These are phyloP conservation scores for Oscheius sp. DNA, from an alignment of 1,140 invertebrate genomes.

Conservation along the genomic window DNA sequence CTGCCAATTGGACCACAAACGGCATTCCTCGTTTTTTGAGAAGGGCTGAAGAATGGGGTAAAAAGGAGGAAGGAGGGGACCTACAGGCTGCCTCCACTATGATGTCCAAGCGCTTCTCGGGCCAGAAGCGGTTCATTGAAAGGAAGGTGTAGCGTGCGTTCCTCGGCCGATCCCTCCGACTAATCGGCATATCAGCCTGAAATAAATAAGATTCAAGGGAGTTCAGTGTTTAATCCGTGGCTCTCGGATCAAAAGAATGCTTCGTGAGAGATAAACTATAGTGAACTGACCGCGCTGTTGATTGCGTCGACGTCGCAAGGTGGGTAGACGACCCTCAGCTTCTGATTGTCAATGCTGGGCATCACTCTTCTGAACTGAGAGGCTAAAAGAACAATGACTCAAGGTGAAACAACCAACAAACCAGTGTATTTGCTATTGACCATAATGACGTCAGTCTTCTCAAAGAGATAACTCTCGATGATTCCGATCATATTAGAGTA, in stretches of 20 bases:
- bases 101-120: conserved; percentile 60
- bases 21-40: conserved; percentile 48
- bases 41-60: conserved; percentile 44
- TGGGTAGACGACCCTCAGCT: conserved; percentile 57
- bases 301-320: conserved; percentile 59
- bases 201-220: no score
- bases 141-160: conserved; percentile 54
- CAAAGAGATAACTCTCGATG: conserved; percentile 52
- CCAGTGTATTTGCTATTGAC: conserved; percentile 61
- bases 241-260: neutral
- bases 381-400: conserved; percentile 43
- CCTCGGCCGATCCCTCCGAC: conserved; percentile 38
- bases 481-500: conserved; percentile 55
- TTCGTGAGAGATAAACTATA: neutral
- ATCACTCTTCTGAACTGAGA: conserved; percentile 51
- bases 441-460: conserved; percentile 54
- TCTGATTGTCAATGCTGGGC: conserved; percentile 49
- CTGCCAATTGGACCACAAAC: conserved; percentile 51
- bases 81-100: conserved; percentile 58
- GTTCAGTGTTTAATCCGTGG: no score
- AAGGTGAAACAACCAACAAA: conserved; percentile 9
- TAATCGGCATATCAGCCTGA: conserved; percentile 21
- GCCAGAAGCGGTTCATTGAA: conserved; percentile 61
- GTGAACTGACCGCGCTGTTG: conserved; percentile 20
- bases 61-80: neutral